Evolutionary conservation across 2,888 invertebrate species (phyloP).

Genomic region (Mactromeris polynyma): DNA sequence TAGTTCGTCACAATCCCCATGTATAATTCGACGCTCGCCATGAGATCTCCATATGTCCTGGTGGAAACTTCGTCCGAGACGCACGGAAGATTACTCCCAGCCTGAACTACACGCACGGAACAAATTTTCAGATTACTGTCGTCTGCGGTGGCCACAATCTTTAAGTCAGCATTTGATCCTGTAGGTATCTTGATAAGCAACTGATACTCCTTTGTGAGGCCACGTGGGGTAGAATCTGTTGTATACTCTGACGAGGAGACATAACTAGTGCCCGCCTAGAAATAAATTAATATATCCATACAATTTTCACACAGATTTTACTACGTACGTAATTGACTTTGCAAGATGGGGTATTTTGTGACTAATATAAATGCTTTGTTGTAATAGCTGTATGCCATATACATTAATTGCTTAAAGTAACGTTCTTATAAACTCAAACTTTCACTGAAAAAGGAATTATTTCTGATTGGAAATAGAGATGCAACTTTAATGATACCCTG

Average conservation of each 20-base stretch:
- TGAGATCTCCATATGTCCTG: conserved; percentile 44
- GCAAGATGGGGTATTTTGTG: no score
- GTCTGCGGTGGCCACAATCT: conserved; percentile 46
- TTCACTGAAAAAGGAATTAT: no score
- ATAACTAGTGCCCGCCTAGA: neutral
- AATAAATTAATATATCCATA: neutral
- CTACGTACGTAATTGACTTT: no score
- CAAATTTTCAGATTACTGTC: conserved; percentile 70
- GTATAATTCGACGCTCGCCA: neutral
- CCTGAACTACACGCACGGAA: conserved; percentile 62
- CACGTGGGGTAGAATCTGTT: conserved; percentile 49
- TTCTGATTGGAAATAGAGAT: no score
- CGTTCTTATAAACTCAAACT: no score
- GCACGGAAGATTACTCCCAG: conserved; percentile 75
- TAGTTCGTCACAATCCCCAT: neutral
- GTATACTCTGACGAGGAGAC: neutral
- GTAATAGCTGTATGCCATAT: no score
- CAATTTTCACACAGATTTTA: no score
- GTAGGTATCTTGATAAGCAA: conserved; percentile 70
- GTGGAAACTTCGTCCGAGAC: conserved; percentile 53
- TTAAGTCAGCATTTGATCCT: conserved; percentile 56
- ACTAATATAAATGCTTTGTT: no score
- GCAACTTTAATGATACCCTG: no score
- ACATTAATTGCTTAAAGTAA: no score
- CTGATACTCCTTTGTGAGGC: conserved; percentile 65